These are phyloP conservation scores for Apogon hyalosoma DNA, from an alignment of 2,797 vertebrate species.

Conservation along the genomic window DNA sequence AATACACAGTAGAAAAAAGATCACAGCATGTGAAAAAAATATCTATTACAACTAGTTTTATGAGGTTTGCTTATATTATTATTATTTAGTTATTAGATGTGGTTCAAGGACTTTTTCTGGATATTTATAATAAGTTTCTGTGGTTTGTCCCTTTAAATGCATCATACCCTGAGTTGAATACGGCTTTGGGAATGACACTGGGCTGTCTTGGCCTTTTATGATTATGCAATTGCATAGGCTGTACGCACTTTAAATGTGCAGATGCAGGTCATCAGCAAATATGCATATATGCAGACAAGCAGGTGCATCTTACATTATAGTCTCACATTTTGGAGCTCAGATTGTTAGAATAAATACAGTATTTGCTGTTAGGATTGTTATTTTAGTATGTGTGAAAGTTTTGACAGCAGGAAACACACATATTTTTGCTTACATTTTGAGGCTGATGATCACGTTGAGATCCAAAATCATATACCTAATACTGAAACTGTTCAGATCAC, in stretches of 20 bases:
- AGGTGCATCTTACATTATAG: constrained; percentile 42
- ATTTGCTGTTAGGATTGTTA: neutral
- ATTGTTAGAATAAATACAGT: neutral
- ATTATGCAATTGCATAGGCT: constrained; percentile 32
- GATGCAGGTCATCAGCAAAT: constrained; percentile 24
- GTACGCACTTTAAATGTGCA: constrained; percentile 36
- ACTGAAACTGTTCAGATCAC: neutral
- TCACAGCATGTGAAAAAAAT: too few species aligned
- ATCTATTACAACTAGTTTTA: too few species aligned
- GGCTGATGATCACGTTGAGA: neutral
- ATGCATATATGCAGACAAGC: constrained; percentile 32
- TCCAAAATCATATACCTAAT: neutral
- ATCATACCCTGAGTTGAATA: neutral
- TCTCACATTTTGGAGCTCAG: constrained; percentile 13
- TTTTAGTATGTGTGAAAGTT: constrained; percentile 9
- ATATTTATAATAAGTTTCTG: neutral
- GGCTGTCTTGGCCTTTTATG: constrained; percentile 1
- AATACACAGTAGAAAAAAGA: too few species aligned
- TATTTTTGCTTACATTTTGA: neutral
- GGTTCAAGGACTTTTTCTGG: too few species aligned
- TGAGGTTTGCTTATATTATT: too few species aligned
- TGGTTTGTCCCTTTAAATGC: constrained; percentile 8
- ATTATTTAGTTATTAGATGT: too few species aligned
- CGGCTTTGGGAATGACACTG: neutral
- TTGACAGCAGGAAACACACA: neutral